Conservation (phyloP, 2,888 invertebrate genomes). For the Drosophila kambysellisi region DNA sequence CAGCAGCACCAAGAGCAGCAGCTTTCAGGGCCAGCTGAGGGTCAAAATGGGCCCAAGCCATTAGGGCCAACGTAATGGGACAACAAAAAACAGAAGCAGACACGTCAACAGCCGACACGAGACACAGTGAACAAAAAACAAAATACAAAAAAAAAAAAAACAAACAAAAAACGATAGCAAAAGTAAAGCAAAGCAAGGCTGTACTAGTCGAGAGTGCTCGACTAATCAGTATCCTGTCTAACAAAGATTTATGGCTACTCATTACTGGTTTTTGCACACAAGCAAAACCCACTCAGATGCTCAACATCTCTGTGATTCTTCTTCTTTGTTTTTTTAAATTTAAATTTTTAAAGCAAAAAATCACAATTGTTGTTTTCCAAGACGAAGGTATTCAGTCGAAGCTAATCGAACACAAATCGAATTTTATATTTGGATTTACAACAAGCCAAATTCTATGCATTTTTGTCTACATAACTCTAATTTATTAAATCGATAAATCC, state of each 20-base stretch:
- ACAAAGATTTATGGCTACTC: conserved; percentile 2
- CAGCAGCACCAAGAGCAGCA: neutral
- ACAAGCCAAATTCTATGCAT: neutral
- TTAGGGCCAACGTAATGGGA: conserved; percentile 35
- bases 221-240: conserved; percentile 6
- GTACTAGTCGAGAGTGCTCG: neutral
- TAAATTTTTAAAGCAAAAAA: neutral
- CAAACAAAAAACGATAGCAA: neutral
- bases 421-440: neutral
- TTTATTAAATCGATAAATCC: neutral
- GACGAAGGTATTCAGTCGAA: neutral
- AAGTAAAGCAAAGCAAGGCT: neutral
- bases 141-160: conserved; percentile 7
- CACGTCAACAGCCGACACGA: conserved; percentile 31
- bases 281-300: neutral
- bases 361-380: neutral
- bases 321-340: neutral
- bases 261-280: neutral
- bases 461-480: neutral
- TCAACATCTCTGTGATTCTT: neutral
- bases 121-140: conserved; percentile 34
- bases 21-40: neutral
- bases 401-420: neutral
- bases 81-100: conserved; percentile 9
- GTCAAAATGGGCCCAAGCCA: conserved; percentile 17